phyloP scores from a whole-genome alignment of 2,113 vertebrate species.

The Carassius auratus region DNA sequence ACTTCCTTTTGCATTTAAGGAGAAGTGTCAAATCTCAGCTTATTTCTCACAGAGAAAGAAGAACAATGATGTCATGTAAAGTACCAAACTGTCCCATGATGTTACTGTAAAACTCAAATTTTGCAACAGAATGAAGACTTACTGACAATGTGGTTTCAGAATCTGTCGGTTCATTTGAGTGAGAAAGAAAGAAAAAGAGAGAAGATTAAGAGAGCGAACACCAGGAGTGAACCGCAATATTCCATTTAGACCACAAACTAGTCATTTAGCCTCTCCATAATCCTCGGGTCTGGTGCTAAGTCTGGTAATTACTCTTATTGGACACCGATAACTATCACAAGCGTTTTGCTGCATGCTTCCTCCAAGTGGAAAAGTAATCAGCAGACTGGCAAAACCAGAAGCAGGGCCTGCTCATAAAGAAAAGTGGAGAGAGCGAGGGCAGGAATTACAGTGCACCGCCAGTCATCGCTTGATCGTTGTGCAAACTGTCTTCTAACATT shows the following conservation, averaged over 20 bases:
- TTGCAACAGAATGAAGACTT: background rate
- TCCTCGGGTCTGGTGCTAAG: constrained; percentile 11
- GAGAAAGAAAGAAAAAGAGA: background rate
- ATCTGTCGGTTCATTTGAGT: background rate
- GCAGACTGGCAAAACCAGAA: constrained; percentile 8
- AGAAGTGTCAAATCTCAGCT: background rate
- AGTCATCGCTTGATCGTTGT: background rate
- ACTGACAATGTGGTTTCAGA: background rate
- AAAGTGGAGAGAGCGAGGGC: constrained; percentile 9
- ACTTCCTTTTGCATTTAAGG: constrained; percentile 6
- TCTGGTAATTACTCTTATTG: constrained; percentile 24
- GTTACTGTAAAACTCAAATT: background rate
- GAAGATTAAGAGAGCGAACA: background rate
- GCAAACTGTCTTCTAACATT: constrained; percentile 5
- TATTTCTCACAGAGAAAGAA: background rate
- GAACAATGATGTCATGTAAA: background rate
- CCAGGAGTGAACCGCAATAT: constrained; percentile 9
- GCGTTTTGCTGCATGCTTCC: background rate
- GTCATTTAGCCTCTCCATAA: constrained; percentile 35
- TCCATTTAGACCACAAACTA: constrained; percentile 35
- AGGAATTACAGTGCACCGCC: background rate
- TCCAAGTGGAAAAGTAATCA: constrained; percentile 28
- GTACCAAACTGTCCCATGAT: background rate
- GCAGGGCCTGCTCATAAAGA: constrained; percentile 4
- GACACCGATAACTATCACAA: constrained; percentile 5